A percentile compares a stretch with the other conserved stretches of the same genome.
phyloP scores from a whole-genome alignment of 2,888 invertebrate species.

The Diogma glabrata region DNA sequence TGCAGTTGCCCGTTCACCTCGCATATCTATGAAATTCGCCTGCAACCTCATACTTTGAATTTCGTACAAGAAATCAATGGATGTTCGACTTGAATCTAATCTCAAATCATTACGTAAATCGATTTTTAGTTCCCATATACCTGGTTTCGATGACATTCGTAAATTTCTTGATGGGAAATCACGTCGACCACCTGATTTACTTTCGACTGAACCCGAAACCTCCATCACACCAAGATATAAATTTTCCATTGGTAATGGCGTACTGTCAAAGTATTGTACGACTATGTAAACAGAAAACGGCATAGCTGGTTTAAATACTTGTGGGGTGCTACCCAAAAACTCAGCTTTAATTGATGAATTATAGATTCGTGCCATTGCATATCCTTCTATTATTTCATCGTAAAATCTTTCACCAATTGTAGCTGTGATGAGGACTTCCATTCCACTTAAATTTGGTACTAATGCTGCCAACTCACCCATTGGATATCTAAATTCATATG shows the following conservation, averaged over 20 bases:
- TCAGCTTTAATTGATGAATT: conserved; percentile 73
- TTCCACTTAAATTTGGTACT: conserved; percentile 56
- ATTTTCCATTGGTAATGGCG: conserved; percentile 54
- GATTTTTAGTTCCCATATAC: conserved; percentile 72
- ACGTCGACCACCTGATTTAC: conserved; percentile 50
- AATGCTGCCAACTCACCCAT: conserved; percentile 62
- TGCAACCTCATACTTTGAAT: conserved; percentile 53
- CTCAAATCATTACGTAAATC: conserved; percentile 54
- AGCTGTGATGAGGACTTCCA: conserved; percentile 74
- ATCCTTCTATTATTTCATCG: conserved; percentile 72
- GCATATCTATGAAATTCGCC: conserved; percentile 57
- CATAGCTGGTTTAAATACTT: conserved; percentile 93
- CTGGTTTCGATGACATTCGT: conserved; percentile 53
- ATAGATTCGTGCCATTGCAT: conserved; percentile 74
- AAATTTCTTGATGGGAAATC: conserved; percentile 49
- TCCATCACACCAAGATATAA: conserved; percentile 53
- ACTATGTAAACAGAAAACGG: conserved; percentile 78
- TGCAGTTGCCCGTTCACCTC: conserved; percentile 51
- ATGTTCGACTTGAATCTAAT: conserved; percentile 44
- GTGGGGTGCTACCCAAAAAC: conserved; percentile 81
- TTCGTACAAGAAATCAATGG: conserved; percentile 51
- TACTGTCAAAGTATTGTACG: conserved; percentile 85
- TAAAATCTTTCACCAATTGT: conserved; percentile 79
- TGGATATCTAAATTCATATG: conserved; percentile 76
- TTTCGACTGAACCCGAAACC: conserved; percentile 51